These are phyloP conservation scores for Eulemur coronatus DNA, from an alignment of 2,797 vertebrate genomes.

Conservation along the genomic window DNA sequence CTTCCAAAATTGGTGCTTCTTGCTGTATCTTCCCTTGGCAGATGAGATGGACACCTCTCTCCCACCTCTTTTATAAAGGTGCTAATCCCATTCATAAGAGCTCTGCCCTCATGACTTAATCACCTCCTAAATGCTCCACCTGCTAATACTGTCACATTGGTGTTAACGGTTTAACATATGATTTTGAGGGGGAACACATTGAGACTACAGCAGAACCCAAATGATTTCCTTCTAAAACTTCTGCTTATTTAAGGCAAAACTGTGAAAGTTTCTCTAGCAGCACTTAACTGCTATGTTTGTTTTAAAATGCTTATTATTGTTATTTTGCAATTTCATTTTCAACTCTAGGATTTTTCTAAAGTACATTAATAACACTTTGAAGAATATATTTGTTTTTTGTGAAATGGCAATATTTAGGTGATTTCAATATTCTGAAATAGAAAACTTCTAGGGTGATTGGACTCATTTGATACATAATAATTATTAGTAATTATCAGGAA, in stretches of 20 bases:
- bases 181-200: neutral
- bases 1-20: neutral
- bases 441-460: neutral
- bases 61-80: neutral
- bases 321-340: neutral
- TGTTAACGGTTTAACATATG: neutral
- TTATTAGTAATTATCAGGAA: neutral
- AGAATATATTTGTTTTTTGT: neutral
- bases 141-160: neutral
- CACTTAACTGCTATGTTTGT: neutral
- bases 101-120: too few relatives aligned
- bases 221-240: constrained; percentile 1
- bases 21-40: neutral
- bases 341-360: constrained; percentile 13
- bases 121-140: neutral
- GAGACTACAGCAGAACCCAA: neutral
- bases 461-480: neutral
- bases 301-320: neutral
- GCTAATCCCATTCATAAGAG: neutral
- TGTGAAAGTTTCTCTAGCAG: neutral
- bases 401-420: neutral
- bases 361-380: neutral
- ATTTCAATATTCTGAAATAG: neutral
- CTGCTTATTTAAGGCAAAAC: neutral
- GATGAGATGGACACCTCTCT: neutral